Evolutionary conservation across 2,113 vertebrate genomes (phyloP).

Genomic region (Dendrocopos noguchii): DNA sequence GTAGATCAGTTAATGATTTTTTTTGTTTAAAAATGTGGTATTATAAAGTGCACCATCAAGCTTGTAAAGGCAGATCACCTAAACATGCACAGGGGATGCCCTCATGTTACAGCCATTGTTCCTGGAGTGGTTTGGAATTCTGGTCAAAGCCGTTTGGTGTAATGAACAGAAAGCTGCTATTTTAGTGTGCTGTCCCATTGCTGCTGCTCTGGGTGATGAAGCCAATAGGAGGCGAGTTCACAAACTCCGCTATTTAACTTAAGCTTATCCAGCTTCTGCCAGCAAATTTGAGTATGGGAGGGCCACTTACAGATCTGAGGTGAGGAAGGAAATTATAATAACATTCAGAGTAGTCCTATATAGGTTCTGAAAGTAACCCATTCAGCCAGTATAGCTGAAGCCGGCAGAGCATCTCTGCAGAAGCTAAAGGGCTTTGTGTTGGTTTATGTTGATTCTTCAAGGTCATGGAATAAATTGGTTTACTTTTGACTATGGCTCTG

Average conservation of each 20-base stretch:
- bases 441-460: constrained; percentile 18
- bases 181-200: background rate
- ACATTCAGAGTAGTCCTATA: background rate
- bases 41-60: background rate
- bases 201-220: background rate
- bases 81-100: background rate
- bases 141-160: background rate
- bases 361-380: background rate
- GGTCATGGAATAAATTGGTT: background rate
- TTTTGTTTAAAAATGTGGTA: fast-evolving
- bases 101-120: fast-evolving
- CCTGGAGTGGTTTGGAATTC: background rate
- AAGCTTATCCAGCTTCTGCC: background rate
- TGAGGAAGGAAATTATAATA: constrained; percentile 12
- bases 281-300: background rate
- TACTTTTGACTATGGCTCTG: background rate
- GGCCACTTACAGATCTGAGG: background rate
- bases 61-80: background rate
- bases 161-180: background rate
- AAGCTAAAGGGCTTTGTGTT: background rate
- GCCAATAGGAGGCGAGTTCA: background rate
- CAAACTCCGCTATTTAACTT: background rate
- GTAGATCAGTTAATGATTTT: background rate
- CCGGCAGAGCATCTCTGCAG: constrained; percentile 10
- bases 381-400: background rate